These are phyloP conservation scores for Prunella strophiata DNA, from an alignment of 2,797 vertebrate species.

Conservation along the genomic window DNA sequence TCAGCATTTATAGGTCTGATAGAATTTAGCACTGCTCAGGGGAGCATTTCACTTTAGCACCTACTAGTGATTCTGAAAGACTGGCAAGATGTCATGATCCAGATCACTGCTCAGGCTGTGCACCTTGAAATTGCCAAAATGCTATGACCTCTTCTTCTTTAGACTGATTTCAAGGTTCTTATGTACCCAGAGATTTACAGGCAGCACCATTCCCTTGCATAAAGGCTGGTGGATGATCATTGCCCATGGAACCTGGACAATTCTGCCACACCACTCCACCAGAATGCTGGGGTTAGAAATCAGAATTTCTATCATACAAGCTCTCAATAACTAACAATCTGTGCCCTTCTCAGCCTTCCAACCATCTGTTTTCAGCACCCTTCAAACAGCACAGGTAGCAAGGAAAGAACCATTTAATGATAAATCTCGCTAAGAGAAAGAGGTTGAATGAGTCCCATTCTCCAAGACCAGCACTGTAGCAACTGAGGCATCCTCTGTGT, in stretches of 20 bases:
- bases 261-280: neutral
- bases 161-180: neutral
- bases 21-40: neutral
- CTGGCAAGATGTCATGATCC: neutral
- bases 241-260: neutral
- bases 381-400: neutral
- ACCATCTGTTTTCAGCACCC: neutral
- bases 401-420: neutral
- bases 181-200: neutral
- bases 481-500: neutral
- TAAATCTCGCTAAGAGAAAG: neutral
- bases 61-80: neutral
- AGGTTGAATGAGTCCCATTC: neutral
- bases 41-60: neutral
- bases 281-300: neutral
- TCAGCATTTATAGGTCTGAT: neutral
- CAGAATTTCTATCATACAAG: neutral
- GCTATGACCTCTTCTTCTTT: neutral
- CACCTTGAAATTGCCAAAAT: neutral
- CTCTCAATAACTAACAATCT: neutral
- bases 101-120: neutral
- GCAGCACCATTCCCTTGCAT: neutral
- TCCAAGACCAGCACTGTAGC: neutral
- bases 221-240: neutral
- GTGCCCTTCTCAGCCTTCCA: neutral